A percentile compares a stretch with the other conserved stretches of the same genome.
phyloP scores from a whole-genome alignment of 2,888 invertebrate genomes.

The Drosophila acutilabella region DNA sequence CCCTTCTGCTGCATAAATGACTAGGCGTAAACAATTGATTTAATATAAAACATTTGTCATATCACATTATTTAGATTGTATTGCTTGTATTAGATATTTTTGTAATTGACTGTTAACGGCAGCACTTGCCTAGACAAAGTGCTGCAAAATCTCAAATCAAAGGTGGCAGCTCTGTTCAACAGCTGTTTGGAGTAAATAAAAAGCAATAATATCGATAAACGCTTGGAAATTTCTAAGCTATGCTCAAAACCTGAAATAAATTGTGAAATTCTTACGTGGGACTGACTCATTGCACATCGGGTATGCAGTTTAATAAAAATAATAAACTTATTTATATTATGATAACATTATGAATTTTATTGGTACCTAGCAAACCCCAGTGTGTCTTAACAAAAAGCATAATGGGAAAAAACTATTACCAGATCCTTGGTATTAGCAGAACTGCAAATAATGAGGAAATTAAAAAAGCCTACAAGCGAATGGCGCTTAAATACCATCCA shows the following conservation, averaged over 20 bases:
- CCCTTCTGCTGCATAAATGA: too few species aligned
- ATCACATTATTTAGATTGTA: too few species aligned
- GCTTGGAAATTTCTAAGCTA: constrained; percentile 18
- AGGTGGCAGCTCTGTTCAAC: neutral
- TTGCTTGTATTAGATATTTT: too few species aligned
- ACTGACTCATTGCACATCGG: neutral
- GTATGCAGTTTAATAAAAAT: neutral
- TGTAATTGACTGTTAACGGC: too few species aligned
- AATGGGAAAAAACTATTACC: constrained; percentile 50
- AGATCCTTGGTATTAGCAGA: constrained; percentile 40
- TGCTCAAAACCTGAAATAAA: neutral
- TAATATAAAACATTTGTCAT: too few species aligned
- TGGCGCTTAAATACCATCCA: constrained; percentile 54
- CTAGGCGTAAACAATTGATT: too few species aligned
- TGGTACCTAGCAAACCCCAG: neutral
- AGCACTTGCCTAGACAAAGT: neutral
- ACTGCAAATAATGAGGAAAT: constrained; percentile 43
- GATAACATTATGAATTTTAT: neutral
- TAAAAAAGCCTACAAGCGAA: constrained; percentile 40
- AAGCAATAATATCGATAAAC: constrained; percentile 23
- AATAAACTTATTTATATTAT: neutral
- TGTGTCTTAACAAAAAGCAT: neutral
- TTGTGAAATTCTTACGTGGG: constrained; percentile 23
- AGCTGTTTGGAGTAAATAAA: constrained; percentile 6
- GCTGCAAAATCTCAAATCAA: constrained; percentile 6